These are phyloP conservation scores for Hepsetus odoe DNA, from an alignment of 2,113 vertebrate genomes.

Conservation along the genomic window DNA sequence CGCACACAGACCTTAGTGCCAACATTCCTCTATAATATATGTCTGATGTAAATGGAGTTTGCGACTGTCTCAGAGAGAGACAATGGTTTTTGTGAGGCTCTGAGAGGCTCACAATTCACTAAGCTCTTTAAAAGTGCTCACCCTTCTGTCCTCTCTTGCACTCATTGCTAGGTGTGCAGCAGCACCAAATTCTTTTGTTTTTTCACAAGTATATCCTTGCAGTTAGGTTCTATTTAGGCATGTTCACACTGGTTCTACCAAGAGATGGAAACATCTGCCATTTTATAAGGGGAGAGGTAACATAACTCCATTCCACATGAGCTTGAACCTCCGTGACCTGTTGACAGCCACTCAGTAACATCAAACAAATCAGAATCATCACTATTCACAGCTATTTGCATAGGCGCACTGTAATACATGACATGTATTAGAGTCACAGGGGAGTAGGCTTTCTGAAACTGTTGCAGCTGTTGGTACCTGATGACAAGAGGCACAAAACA, in stretches of 20 bases:
- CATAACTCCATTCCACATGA: slow-evolving; percentile 17
- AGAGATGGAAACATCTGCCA: not conserved
- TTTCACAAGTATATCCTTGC: not conserved
- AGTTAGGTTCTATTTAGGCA: not conserved
- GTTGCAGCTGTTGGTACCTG: not conserved
- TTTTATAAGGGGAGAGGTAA: slow-evolving; percentile 1
- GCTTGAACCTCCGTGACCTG: not conserved
- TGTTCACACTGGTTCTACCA: slow-evolving; percentile 14
- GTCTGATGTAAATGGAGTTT: not conserved
- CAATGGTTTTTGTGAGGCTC: not conserved
- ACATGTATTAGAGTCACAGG: not conserved
- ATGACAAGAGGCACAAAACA: not conserved
- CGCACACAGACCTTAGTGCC: not conserved
- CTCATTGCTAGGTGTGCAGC: not conserved
- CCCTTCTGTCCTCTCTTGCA: not conserved
- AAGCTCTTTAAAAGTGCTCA: slow-evolving; percentile 9
- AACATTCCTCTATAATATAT: not conserved
- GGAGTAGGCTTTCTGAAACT: not conserved
- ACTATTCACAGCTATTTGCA: not conserved
- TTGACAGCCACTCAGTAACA: slow-evolving; percentile 1
- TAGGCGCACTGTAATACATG: not conserved
- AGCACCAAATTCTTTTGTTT: not conserved
- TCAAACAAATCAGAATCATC: not conserved
- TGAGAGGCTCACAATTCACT: not conserved
- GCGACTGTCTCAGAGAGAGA: not conserved